Conservation (phyloP, 2,113 vertebrate genomes). For the Puntigrus tetrazona region DNA sequence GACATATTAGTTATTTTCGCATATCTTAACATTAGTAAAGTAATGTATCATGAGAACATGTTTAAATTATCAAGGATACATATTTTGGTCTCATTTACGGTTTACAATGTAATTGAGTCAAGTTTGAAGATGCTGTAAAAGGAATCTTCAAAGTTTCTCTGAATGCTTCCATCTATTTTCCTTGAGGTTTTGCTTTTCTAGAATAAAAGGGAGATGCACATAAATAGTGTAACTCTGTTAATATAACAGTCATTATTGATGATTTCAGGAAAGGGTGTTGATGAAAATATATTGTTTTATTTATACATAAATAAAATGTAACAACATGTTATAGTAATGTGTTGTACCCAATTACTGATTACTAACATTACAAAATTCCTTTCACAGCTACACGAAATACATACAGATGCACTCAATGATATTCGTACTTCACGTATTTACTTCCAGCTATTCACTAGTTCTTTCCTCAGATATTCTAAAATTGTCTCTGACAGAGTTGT, state of each 20-base stretch:
- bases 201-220: background rate
- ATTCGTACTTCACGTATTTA: too few species aligned
- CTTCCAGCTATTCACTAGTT: background rate
- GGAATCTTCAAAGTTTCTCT: too few species aligned
- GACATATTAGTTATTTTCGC: background rate
- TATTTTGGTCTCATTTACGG: background rate
- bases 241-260: too few species aligned
- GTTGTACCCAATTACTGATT: background rate
- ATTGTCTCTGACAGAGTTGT: too few species aligned
- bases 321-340: background rate
- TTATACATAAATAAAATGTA: background rate
- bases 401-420: background rate
- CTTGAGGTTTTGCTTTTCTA: background rate
- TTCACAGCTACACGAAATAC: background rate
- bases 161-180: background rate
- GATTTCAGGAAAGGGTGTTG: too few species aligned
- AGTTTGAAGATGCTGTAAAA: background rate
- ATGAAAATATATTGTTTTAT: too few species aligned
- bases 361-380: background rate
- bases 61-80: too few species aligned
- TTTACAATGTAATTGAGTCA: background rate
- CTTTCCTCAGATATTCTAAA: too few species aligned
- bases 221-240: too few species aligned
- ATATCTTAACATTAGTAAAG: too few species aligned
- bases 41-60: too few species aligned